A percentile compares a stretch with the other conserved stretches of the same genome.
phyloP scores from a whole-genome alignment of 2,888 invertebrate genomes.

The Piscicola geometra region DNA sequence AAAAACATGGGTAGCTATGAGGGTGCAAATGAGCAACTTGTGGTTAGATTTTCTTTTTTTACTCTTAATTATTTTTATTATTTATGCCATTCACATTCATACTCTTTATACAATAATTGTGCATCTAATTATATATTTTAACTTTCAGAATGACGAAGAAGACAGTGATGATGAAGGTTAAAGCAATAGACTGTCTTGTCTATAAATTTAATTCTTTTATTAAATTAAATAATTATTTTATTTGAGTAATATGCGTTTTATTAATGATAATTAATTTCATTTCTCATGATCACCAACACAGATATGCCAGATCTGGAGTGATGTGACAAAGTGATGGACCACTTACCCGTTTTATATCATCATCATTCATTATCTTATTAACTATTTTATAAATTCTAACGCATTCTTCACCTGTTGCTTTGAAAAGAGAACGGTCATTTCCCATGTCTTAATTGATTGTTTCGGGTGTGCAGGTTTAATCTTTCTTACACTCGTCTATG shows the following conservation, averaged over 20 bases:
- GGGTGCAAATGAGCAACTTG: constrained; percentile 50
- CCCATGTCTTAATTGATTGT: too few relatives aligned
- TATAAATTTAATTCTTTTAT: neutral
- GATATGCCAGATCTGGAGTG: constrained; percentile 34
- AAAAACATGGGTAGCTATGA: constrained; percentile 66
- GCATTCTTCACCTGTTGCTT: too few relatives aligned
- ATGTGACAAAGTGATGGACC: too few relatives aligned
- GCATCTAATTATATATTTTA: constrained; percentile 14
- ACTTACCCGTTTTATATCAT: too few relatives aligned
- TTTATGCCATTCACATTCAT: neutral
- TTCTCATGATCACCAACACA: neutral
- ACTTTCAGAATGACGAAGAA: constrained; percentile 44
- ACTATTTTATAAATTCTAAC: too few relatives aligned
- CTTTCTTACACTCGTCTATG: too few relatives aligned
- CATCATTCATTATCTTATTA: too few relatives aligned
- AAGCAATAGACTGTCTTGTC: neutral
- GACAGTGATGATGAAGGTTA: constrained; percentile 52
- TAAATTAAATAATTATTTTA: neutral
- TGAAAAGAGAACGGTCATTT: too few relatives aligned
- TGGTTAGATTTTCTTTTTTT: constrained; percentile 8
- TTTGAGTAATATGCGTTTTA: too few relatives aligned
- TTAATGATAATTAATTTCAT: neutral
- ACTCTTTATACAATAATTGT: neutral
- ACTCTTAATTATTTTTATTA: too few relatives aligned
- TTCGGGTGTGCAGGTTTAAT: too few relatives aligned